Base-by-base conservation (phyloP, 2,888 invertebrate genomes). In the Aspidiotus rigidus region DNA sequence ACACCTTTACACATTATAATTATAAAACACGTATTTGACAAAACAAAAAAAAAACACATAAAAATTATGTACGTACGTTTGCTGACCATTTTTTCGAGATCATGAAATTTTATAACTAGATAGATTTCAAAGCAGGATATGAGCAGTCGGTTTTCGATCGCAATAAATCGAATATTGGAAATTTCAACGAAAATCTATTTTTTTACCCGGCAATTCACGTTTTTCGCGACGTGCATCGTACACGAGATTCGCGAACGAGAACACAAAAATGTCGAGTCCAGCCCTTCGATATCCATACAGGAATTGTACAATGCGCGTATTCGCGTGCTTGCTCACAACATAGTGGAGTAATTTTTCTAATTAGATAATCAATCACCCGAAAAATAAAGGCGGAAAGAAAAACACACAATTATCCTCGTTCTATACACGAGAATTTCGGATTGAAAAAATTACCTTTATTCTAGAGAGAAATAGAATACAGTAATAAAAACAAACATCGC, bases 231-330 rank as follows among this genome's bases (percentile, higher is more conserved):
- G 49, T n/a, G 49, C 49, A 49, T 49, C 11, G n/a, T 49, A 49
- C 49, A 49, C 49, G 6, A 49, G n/a, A 49, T 49, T 11, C 49
- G 49, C 49, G 49, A n/a, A 13, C 28, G 28, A 28, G 28, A 28
- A 28, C 28, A 28, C 10, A 49, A 49, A 49, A 49, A 49, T n/a
- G 49, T n/a, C 49, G 49, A 49, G n/a, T n/a, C 10, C 49, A 28
- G 49, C 49, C 49, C 49, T 11, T 49, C 49, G n/a, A 49, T n/a
- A 49, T 49, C n/a, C n/a, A 13, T 49, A 49, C 28, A 15, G n/a
- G 53, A n/a, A 53, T 15, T 53, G 53, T 53, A 57, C n/a, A 57
- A 57, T 57, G 57, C 10, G 15, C 10, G 57, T 10, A 57, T 57
- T 57, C 16, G 17, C 57, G 57, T 10, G 57, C 57, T n/a, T 10